Conservation (phyloP, 2,113 vertebrate genomes). For the Aepyceros melampus region DNA sequence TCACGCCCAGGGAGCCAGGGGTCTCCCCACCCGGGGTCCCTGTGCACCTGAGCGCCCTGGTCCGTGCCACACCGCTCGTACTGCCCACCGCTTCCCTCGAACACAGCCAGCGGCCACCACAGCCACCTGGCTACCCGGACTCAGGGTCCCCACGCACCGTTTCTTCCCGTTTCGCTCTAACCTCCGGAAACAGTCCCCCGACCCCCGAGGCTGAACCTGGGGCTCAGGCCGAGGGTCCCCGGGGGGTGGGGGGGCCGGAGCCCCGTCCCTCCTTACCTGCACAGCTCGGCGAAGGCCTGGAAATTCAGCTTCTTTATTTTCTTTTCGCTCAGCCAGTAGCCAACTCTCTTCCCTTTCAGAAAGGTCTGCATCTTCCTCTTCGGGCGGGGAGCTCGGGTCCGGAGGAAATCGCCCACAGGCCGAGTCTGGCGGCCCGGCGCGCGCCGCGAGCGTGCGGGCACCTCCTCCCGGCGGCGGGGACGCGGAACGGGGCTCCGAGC, state of each 20-base stretch:
- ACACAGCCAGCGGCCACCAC: background rate
- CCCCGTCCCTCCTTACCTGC: conserved; percentile 84
- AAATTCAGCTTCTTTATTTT: conserved; percentile 99
- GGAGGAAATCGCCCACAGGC: conserved; percentile 68
- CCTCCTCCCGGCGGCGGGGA: conserved; percentile 64
- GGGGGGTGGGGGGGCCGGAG: background rate
- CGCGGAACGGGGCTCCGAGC: conserved; percentile 55
- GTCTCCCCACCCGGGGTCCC: background rate
- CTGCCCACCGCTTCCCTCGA: background rate
- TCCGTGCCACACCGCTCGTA: background rate
- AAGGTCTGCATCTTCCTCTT: conserved; percentile 94
- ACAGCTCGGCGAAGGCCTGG: conserved; percentile 95
- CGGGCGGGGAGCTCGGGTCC: conserved; percentile 42
- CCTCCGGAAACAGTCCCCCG: background rate
- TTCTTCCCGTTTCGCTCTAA: conserved; percentile 3
- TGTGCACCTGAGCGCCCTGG: conserved; percentile 38
- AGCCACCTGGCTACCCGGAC: background rate
- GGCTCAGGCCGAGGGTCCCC: background rate
- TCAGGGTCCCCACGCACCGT: background rate
- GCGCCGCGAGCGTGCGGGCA: conserved; percentile 66
- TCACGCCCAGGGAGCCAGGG: background rate
- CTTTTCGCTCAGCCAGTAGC: conserved; percentile 99
- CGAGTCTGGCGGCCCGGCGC: conserved; percentile 64
- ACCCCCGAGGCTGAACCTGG: background rate
- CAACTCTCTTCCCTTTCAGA: conserved; percentile 93